These are phyloP conservation scores for Silurus asotus DNA, from an alignment of 2,113 vertebrate species.

Conservation along the genomic window DNA sequence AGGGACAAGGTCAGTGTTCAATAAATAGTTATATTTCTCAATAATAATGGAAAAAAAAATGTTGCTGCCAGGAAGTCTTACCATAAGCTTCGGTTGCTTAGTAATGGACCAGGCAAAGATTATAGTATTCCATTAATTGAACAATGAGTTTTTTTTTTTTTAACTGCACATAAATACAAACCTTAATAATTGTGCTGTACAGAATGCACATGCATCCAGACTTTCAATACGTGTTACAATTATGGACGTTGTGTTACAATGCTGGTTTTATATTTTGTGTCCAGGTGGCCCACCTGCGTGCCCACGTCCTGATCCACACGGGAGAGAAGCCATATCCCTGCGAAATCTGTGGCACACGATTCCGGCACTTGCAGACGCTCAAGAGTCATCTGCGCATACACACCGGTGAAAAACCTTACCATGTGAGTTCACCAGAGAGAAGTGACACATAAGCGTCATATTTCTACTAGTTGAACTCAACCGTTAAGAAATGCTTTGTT, in stretches of 20 bases:
- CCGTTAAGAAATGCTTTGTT: background rate
- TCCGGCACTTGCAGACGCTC: slow-evolving; percentile 94
- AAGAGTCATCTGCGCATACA: slow-evolving; percentile 98
- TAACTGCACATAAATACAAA: background rate
- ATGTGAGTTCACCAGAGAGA: slow-evolving; percentile 75
- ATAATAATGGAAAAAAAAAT: background rate
- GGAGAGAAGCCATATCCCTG: slow-evolving; percentile 98
- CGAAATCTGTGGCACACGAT: slow-evolving; percentile 96
- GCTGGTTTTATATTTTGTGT: background rate
- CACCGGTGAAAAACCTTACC: slow-evolving; percentile 97
- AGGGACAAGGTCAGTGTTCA: background rate
- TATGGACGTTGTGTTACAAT: background rate
- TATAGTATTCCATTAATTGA: background rate
- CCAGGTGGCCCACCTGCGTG: slow-evolving; percentile 95
- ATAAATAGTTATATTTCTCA: background rate
- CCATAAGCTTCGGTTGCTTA: background rate
- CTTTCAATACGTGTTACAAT: background rate
- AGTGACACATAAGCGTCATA: background rate
- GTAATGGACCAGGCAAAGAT: background rate
- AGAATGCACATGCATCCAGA: background rate
- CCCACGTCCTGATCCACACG: slow-evolving; percentile 95
- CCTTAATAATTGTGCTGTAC: background rate
- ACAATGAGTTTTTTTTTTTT: background rate
- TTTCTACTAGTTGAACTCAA: background rate
- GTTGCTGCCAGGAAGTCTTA: background rate